Evolutionary conservation across 2,888 invertebrate genomes (phyloP).

Genomic region (Heliconius erato): DNA sequence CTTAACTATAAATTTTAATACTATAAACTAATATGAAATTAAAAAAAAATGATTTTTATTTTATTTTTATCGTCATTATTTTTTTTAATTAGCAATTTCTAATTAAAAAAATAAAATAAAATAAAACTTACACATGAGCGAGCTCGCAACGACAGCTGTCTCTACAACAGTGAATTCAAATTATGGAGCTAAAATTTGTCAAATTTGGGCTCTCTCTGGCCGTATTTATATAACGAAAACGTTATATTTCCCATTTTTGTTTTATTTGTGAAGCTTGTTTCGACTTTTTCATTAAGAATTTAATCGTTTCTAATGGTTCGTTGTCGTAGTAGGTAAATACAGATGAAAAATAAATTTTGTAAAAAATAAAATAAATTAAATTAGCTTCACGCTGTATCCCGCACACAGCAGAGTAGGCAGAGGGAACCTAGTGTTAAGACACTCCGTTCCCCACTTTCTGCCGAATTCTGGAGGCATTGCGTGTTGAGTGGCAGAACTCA

Average conservation of each 20-base stretch:
- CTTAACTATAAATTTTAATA: too few species aligned
- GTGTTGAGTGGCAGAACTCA: too few species aligned
- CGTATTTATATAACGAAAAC: conserved; percentile 50
- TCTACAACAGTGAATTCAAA: conserved; percentile 63
- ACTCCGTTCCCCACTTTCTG: too few species aligned
- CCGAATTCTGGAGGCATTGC: too few species aligned
- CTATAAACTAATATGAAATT: neutral
- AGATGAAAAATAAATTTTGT: conserved; percentile 55
- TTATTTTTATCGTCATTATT: too few species aligned
- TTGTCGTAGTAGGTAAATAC: conserved; percentile 59
- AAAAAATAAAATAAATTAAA: too few species aligned
- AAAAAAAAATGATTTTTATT: conserved; percentile 16
- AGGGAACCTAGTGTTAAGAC: too few species aligned
- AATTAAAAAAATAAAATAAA: conserved; percentile 54
- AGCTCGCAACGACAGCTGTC: conserved; percentile 67
- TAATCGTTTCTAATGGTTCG: conserved; percentile 31
- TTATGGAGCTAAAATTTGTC: conserved; percentile 66
- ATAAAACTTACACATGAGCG: conserved; percentile 58
- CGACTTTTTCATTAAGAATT: conserved; percentile 32
- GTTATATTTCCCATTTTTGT: conserved; percentile 40
- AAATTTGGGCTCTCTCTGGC: conserved; percentile 47
- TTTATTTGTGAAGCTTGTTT: conserved; percentile 34
- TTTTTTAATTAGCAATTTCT: too few species aligned
- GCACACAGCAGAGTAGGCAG: too few species aligned
- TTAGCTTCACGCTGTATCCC: too few species aligned